A percentile compares a stretch with the other conserved stretches of the same genome.
phyloP scores from a whole-genome alignment of 1,140 invertebrate genomes.

The Drosophila funebris region DNA sequence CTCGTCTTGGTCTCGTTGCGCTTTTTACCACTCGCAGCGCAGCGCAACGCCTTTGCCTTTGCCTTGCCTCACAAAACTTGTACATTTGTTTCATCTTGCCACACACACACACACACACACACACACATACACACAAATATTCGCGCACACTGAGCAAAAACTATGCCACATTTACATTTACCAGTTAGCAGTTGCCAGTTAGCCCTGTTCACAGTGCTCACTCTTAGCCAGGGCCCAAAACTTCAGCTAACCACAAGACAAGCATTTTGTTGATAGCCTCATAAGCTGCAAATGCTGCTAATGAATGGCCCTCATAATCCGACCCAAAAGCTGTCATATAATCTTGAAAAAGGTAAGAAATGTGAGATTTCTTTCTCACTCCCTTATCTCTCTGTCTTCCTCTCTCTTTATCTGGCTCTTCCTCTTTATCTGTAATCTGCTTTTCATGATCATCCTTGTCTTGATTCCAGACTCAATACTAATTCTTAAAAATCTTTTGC shows the following conservation, averaged over 20 bases:
- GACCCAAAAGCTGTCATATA: slow-evolving; percentile 23
- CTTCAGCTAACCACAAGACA: slow-evolving; percentile 29
- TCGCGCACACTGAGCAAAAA: slow-evolving; percentile 65
- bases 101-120: slow-evolving; percentile 16
- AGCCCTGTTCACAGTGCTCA: background rate
- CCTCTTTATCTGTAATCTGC: background rate
- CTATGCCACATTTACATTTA: slow-evolving; percentile 45
- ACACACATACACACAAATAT: slow-evolving; percentile 37
- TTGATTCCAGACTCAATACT: background rate
- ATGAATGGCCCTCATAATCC: slow-evolving; percentile 34
- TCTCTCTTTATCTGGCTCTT: background rate
- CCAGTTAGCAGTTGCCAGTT: background rate
- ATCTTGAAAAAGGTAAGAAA: slow-evolving; percentile 29
- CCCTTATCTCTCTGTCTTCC: background rate
- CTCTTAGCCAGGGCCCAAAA: background rate
- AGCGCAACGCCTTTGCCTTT: too few species aligned
- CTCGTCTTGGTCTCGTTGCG: background rate
- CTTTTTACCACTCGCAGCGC: slow-evolving; percentile 52
- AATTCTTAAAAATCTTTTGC: background rate
- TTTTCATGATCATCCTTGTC: background rate
- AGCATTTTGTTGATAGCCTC: slow-evolving; percentile 35
- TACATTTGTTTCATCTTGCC: slow-evolving; percentile 67
- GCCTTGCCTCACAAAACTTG: slow-evolving; percentile 37
- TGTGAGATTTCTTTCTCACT: background rate
- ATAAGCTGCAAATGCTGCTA: slow-evolving; percentile 37